Evolutionary conservation across 2,113 vertebrate species (phyloP), one percentile per base, ranked within the genome.

Genomic region (Artemisiospiza belli): DNA sequence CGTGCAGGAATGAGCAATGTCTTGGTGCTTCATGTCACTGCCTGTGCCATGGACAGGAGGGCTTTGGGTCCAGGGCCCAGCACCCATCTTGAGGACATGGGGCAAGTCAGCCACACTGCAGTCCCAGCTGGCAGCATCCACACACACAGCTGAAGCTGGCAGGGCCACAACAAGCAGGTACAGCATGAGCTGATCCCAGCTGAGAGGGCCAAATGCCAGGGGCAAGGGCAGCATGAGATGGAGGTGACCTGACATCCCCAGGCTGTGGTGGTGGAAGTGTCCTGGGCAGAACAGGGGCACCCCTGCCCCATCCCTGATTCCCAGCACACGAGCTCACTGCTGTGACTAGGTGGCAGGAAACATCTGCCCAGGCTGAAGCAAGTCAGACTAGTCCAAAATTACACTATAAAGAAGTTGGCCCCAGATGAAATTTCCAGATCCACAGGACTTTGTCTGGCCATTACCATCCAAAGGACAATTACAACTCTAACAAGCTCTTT

Each of bases 1-100:
- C 0, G 0, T 43, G 21, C 49, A 87, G 13, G 33, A 55, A 35
- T 0, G 12, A 69, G 33, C 6, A 0, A 6, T 2, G 6, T 64
- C 44, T 75, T 2, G 1, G 41, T 27, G n/a, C 55, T 87, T 59
- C 12, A 0, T 27, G 61, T 15, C 4, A 2, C 17, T 54, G 37
- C 20, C 35, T 47, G 25, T 1, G 0, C 25, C 79, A 52, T 2
- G 15, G 41, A 73, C 6, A 4, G 62, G 6, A 61, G 15, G 22
- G 16, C n/a, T 88, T 79, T 4, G 9, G 58, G 35, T 73, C 11
- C 5, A 1, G 10, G 10, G 52, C 44, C 37, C 57, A 67, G 30
- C 1, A 3, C 24, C 18, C 6, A 2, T 16, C 47, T 66, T 54
- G 46, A 77, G 37, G 21, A 59, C 17, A 7, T 1, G 11, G 46